Conservation (phyloP, 2,888 invertebrate species). For the Platynereis dumerilii region DNA sequence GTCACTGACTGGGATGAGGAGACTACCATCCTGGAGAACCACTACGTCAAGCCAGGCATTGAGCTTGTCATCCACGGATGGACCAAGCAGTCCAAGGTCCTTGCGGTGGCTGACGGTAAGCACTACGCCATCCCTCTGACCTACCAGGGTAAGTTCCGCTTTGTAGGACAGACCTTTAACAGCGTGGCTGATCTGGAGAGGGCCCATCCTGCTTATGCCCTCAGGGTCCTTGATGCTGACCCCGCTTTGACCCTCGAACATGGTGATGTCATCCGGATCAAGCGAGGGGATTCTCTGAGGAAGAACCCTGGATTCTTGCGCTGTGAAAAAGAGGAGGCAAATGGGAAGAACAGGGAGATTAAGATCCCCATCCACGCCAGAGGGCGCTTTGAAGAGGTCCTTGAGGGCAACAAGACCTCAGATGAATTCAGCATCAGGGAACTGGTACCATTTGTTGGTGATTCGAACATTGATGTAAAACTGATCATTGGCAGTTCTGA, state of each 20-base stretch:
- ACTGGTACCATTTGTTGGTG: conserved; percentile 29
- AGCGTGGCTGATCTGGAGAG: conserved; percentile 32
- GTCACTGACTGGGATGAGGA: conserved; percentile 38
- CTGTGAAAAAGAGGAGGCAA: conserved; percentile 29
- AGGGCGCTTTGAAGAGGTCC: conserved; percentile 36
- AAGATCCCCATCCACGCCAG: conserved; percentile 27
- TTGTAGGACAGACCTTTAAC: conserved; percentile 27
- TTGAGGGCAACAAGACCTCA: conserved; percentile 23
- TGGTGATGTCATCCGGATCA: conserved; percentile 33
- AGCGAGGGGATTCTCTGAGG: conserved; percentile 22
- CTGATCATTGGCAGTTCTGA: conserved; percentile 29
- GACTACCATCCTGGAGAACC: conserved; percentile 37
- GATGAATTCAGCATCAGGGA: conserved; percentile 31
- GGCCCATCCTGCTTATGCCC: conserved; percentile 32
- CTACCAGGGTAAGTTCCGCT: conserved; percentile 37
- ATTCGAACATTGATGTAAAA: conserved; percentile 34
- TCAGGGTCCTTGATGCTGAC: conserved; percentile 25
- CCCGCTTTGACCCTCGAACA: conserved; percentile 12
- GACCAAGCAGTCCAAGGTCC: conserved; percentile 39
- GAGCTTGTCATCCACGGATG: conserved; percentile 41
- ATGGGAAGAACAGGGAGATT: conserved; percentile 25
- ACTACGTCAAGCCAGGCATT: conserved; percentile 34
- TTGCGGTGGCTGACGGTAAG: conserved; percentile 24
- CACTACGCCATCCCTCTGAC: conserved; percentile 38
- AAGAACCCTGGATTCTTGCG: conserved; percentile 13